Conservation (phyloP, 2,888 invertebrate genomes). For the Chrysolina haemoptera region DNA sequence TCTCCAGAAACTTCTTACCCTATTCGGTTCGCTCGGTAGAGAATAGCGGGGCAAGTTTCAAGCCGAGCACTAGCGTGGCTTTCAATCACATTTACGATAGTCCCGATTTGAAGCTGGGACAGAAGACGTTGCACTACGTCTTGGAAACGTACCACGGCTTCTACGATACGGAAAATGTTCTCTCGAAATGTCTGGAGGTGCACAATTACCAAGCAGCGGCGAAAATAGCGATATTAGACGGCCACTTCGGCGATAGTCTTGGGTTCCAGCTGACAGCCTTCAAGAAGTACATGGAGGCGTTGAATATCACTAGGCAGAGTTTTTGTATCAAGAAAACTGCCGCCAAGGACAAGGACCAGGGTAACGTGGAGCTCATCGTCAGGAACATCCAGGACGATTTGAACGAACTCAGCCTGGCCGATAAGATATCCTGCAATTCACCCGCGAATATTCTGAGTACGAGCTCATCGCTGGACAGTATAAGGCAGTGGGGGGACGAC, state of each 20-base stretch:
- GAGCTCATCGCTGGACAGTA: constrained; percentile 68
- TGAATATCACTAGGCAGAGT: constrained; percentile 58
- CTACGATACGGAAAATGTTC: constrained; percentile 66
- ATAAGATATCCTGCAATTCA: constrained; percentile 56
- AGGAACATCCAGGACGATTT: constrained; percentile 58
- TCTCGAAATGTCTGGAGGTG: constrained; percentile 64
- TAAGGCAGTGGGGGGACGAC: constrained; percentile 68
- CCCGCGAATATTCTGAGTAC: constrained; percentile 65
- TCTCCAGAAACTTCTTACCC: constrained; percentile 57
- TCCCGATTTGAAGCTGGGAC: constrained; percentile 57
- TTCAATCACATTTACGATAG: constrained; percentile 57
- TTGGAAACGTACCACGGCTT: constrained; percentile 66
- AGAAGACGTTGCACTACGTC: constrained; percentile 67
- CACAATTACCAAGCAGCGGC: constrained; percentile 68
- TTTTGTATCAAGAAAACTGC: constrained; percentile 57
- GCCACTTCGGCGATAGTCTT: constrained; percentile 68
- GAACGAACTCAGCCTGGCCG: constrained; percentile 53
- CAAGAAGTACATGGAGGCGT: constrained; percentile 63
- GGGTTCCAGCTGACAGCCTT: constrained; percentile 67
- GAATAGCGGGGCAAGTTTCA: constrained; percentile 45
- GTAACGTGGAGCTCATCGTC: constrained; percentile 58
- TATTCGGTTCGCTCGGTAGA: constrained; percentile 57
- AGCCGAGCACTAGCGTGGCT: constrained; percentile 37
- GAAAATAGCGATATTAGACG: constrained; percentile 67
- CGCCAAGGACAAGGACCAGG: constrained; percentile 56